These are phyloP conservation scores for Omphaloscelis lunosa DNA, from an alignment of 2,888 invertebrate species.

Conservation along the genomic window DNA sequence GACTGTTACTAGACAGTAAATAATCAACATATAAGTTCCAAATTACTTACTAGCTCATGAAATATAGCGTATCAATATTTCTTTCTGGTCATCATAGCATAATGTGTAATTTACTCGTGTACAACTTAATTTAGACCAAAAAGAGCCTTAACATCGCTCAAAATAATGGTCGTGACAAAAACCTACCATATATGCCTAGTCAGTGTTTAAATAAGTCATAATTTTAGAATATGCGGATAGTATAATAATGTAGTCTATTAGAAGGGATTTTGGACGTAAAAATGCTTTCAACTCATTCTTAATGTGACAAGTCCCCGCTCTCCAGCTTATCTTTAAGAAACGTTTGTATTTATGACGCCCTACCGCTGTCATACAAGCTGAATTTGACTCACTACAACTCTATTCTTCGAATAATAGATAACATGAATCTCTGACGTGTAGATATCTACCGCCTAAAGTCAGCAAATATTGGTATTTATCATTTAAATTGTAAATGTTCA, in stretches of 20 bases:
- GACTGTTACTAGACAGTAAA: not conserved
- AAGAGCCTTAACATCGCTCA: conserved; percentile 40
- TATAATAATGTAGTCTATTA: not conserved
- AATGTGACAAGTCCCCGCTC: not conserved
- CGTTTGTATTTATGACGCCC: not conserved
- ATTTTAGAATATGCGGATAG: not conserved
- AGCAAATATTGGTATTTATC: not conserved
- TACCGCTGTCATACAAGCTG: not conserved
- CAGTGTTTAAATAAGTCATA: conserved; percentile 18
- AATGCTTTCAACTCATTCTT: conserved; percentile 4
- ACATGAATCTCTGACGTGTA: not conserved
- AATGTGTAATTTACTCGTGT: conserved; percentile 14
- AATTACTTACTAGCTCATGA: not conserved
- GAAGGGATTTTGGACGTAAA: conserved; percentile 6
- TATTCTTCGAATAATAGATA: not conserved
- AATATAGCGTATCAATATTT: not conserved
- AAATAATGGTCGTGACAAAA: conserved; percentile 9
- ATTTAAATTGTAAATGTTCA: conserved; percentile 10
- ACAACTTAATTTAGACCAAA: conserved; percentile 30
- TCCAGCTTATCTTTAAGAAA: not conserved
- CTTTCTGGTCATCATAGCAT: conserved; percentile 10
- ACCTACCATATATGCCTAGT: not conserved
- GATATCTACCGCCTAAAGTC: not conserved
- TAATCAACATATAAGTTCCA: not conserved
- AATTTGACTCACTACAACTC: not conserved